Base-by-base conservation (phyloP, 2,797 vertebrate genomes). In the Trachurus trachurus region DNA sequence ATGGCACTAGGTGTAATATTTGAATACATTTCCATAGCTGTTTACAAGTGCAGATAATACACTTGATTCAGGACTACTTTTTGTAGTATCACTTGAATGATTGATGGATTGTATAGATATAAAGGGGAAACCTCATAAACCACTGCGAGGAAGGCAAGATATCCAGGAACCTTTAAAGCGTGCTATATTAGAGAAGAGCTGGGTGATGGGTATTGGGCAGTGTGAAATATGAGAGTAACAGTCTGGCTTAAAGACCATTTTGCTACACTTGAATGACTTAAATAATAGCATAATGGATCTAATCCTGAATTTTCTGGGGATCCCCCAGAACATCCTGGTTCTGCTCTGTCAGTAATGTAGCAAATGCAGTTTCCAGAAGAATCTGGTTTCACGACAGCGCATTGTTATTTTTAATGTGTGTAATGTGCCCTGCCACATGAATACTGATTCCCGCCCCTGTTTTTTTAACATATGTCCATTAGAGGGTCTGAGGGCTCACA, bases 321-420 rank as follows among this genome's bases (percentile, higher is more conserved):
- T 83, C 49, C 56, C 45, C 57, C 56, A 31, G 40, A 62, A 76
- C 19, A 70, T n/a, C 50, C 34, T 2, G 19, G 22, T 29, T 19
- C 57, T 62, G 34, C 47, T 77, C 17, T 54, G 29, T 21, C 64
- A 45, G 52, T 39, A 58, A 26, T 59, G 40, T 3, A 21, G 65
- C 13, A 19, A 65, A 63, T 72, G 31, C 1, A 1, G 17, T 75
- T 74, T 59, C 57, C 56, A 34, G 22, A 19, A 57, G n/a, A 71
- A 45, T 79, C 11, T 42, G 39, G 2, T 19, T 71, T 71, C 52
- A 57, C 17, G 3, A 19, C 67, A 39, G 6, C 64, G 12, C 59
- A 26, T 69, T 54, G 68, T 80, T 81, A 34, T 83, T 76, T 80
- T 74, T 67, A 31, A 79, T 69, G 42, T 49, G 10, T 61, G n/a